A percentile compares a stretch with the other conserved stretches of the same genome.
These are phyloP conservation scores for Thumatha senex DNA, from an alignment of 2,888 invertebrate species.

Conservation along the genomic window DNA sequence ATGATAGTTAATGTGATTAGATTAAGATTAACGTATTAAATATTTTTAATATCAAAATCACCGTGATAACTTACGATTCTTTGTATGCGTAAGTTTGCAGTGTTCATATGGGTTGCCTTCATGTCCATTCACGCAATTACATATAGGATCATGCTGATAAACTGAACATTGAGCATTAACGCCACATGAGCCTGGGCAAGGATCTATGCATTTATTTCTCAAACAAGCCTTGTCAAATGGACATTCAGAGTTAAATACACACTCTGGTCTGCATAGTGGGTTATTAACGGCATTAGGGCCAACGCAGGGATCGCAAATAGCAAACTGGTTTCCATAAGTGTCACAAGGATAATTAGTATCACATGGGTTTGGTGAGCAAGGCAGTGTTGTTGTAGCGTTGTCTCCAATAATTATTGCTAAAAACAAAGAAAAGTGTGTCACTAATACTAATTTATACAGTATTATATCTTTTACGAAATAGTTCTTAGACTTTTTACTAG, in stretches of 20 bases:
- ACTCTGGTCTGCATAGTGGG: slow-evolving; percentile 92
- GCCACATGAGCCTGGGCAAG: slow-evolving; percentile 91
- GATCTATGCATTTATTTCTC: slow-evolving; percentile 88
- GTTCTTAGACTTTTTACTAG: too few species aligned
- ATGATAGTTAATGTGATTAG: not conserved
- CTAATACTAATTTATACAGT: too few species aligned
- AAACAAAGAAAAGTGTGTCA: slow-evolving; percentile 29
- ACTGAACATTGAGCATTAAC: slow-evolving; percentile 88
- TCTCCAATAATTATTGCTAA: slow-evolving; percentile 79
- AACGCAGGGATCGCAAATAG: slow-evolving; percentile 90
- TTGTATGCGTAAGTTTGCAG: slow-evolving; percentile 81
- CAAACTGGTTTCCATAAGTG: slow-evolving; percentile 88
- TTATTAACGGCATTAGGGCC: slow-evolving; percentile 86
- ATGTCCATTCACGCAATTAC: slow-evolving; percentile 86
- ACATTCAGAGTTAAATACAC: slow-evolving; percentile 91
- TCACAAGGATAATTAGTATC: slow-evolving; percentile 87
- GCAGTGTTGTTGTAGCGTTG: slow-evolving; percentile 84
- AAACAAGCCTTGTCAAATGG: slow-evolving; percentile 90
- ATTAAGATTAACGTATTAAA: too few species aligned
- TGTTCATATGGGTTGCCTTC: slow-evolving; percentile 91
- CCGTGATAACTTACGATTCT: slow-evolving; percentile 69
- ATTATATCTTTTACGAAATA: too few species aligned
- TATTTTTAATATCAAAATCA: too few species aligned
- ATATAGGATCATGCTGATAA: slow-evolving; percentile 89
- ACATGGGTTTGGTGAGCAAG: slow-evolving; percentile 91